Percentiles rank a stretch among this genome's conserved stretches.
Evolutionary conservation across 1,140 invertebrate species (phyloP).

Genomic region (Sitobion miscanthi): DNA sequence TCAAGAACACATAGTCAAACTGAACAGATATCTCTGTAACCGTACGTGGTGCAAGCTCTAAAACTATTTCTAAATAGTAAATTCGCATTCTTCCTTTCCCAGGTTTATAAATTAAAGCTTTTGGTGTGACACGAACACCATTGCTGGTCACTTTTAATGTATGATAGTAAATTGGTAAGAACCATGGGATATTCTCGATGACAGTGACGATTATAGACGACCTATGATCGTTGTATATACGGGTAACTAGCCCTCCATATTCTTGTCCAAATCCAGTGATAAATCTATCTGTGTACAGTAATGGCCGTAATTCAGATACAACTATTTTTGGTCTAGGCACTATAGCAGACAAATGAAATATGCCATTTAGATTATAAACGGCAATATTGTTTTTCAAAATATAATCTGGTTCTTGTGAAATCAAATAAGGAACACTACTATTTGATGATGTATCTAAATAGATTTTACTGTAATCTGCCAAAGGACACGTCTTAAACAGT

Average conservation of each 20-base stretch:
- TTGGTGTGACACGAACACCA: conserved; percentile 68
- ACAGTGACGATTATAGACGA: conserved; percentile 72
- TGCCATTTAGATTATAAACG: conserved; percentile 71
- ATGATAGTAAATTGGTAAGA: conserved; percentile 89
- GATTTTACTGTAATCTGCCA: conserved; percentile 78
- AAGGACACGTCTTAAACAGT: conserved; percentile 77
- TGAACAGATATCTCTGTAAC: conserved; percentile 84
- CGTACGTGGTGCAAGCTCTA: conserved; percentile 80
- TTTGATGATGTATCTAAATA: conserved; percentile 83
- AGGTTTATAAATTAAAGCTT: conserved; percentile 73
- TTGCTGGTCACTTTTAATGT: conserved; percentile 76
- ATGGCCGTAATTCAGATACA: conserved; percentile 70
- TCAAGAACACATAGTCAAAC: conserved; percentile 93
- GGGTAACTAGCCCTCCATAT: conserved; percentile 74
- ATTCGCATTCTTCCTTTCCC: conserved; percentile 82
- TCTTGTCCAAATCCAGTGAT: conserved; percentile 73
- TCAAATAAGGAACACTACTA: conserved; percentile 62
- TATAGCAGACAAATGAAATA: conserved; percentile 67
- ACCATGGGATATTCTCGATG: conserved; percentile 91
- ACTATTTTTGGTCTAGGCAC: conserved; percentile 70
- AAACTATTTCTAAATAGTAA: conserved; percentile 87
- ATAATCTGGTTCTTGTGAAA: conserved; percentile 46
- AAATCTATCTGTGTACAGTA: conserved; percentile 80
- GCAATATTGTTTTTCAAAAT: conserved; percentile 65
- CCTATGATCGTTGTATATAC: conserved; percentile 80